Percentiles rank a stretch among this genome's conserved stretches.
Evolutionary conservation across 2,888 invertebrate genomes (phyloP).

Genomic region (Smittia aterrima): DNA sequence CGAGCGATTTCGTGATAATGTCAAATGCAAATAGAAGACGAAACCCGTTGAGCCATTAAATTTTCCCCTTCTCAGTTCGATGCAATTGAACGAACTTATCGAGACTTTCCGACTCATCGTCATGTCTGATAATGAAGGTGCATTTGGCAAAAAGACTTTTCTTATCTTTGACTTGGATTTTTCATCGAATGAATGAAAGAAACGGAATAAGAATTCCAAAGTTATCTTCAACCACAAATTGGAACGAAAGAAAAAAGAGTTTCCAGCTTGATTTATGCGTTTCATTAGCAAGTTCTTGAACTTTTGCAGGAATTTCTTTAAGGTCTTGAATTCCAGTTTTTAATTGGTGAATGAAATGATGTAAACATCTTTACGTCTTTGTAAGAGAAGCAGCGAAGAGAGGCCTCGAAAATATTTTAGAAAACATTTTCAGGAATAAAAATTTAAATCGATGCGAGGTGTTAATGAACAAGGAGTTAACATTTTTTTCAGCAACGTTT

Average conservation of each 20-base stretch:
- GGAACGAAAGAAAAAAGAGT: background rate
- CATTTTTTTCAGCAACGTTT: constrained; percentile 1
- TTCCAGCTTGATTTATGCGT: constrained; percentile 3
- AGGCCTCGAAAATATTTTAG: background rate
- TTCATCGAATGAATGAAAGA: background rate
- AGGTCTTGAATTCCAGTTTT: constrained; percentile 24
- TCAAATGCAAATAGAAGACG: constrained; percentile 25
- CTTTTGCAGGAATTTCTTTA: constrained; percentile 19
- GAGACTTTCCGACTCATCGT: too few relatives aligned
- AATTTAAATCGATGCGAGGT: constrained; percentile 11
- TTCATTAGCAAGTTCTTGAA: constrained; percentile 8
- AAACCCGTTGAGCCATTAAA: constrained; percentile 34
- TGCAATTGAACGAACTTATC: background rate
- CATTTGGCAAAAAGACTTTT: background rate
- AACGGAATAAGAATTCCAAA: background rate
- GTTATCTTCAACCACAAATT: background rate
- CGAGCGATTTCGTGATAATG: constrained; percentile 28
- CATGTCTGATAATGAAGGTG: background rate
- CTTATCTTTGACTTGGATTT: background rate
- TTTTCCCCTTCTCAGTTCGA: background rate
- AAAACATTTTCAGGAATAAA: background rate
- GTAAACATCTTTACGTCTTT: background rate
- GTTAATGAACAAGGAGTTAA: constrained; percentile 27
- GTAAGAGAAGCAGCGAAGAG: too few relatives aligned
- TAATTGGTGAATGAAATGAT: constrained; percentile 29